These are phyloP conservation scores for Polymixis flavicincta DNA, from an alignment of 2,888 invertebrate species.

Conservation along the genomic window DNA sequence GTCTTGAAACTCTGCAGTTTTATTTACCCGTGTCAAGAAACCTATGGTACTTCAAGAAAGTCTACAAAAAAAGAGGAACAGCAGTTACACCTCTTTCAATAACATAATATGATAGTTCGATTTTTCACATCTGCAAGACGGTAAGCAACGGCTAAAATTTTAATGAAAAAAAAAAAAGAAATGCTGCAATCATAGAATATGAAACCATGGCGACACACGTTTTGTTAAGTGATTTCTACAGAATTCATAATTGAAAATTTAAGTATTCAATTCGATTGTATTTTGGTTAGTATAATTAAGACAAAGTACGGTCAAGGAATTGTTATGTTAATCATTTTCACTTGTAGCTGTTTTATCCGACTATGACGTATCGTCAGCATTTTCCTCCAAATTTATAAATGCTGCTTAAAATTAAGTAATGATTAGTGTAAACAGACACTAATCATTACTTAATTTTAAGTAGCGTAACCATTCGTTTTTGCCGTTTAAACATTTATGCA, in stretches of 20 bases:
- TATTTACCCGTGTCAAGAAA: too few species aligned
- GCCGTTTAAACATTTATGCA: too few species aligned
- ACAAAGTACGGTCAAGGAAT: background rate
- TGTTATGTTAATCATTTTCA: background rate
- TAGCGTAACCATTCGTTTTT: too few species aligned
- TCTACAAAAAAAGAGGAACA: too few species aligned
- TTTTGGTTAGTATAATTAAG: background rate
- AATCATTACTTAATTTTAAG: too few species aligned
- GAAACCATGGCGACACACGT: background rate
- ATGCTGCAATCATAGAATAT: background rate
- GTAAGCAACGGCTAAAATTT: too few species aligned
- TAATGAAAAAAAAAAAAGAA: background rate
- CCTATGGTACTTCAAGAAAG: too few species aligned
- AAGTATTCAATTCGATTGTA: background rate
- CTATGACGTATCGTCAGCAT: background rate
- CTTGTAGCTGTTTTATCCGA: background rate
- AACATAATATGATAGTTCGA: too few species aligned
- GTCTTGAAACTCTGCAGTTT: too few species aligned
- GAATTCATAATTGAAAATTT: background rate
- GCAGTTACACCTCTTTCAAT: too few species aligned
- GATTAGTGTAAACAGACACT: too few species aligned
- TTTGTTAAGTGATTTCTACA: background rate
- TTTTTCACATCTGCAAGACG: background rate
- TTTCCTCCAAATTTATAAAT: background rate
- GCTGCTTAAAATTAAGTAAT: too few species aligned